Evolutionary conservation across 2,113 vertebrate genomes (phyloP), one percentile per base, ranked within the genome.

Genomic region (Hepsetus odoe): DNA sequence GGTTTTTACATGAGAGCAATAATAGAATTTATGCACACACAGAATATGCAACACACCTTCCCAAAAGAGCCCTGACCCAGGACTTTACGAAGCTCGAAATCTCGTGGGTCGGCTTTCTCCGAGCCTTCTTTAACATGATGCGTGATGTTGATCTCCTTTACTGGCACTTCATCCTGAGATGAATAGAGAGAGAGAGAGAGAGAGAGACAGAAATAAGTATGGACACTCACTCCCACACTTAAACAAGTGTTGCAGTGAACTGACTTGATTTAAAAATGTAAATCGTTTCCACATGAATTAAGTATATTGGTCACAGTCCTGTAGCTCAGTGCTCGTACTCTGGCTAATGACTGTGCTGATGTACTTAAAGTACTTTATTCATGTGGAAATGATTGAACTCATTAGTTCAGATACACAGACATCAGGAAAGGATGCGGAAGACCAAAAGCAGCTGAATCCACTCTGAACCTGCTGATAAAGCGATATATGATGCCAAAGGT

Each of bases 41-140:
- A 76, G 61, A 35, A 51, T 30, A 12, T 20, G 70, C 3, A 0
- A 38, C 81, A 84, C 87, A 96, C 95, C 94, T 96, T 96, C 72
- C 95, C 95, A 0, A 95, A 96, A 46, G 95, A 96, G 12, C 95
- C 95, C 85, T 96, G 95, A 53, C 95, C 95, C 70, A 96, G 80
- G 13, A 95, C 94, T 86, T 95, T 96, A 35, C 94, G 85, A 61
- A 96, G 88, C 33, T 96, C 93, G 70, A 96, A 96, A 83, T 96
- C 94, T 58, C 92, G 92, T 3, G 93, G 93, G 84, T 95, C 95
- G 42, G 94, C 94, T 86, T 94, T 95, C 82, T 95, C 94, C 44
- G 93, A 95, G 1, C 95, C 95, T 80, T 95, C 94, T 46, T 95
- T 95, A 49, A 95, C 94, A 87, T 92, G 94, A 55, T 94, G 93